Base-by-base conservation (phyloP, 2,113 vertebrate species). In the Heliornis fulica region DNA sequence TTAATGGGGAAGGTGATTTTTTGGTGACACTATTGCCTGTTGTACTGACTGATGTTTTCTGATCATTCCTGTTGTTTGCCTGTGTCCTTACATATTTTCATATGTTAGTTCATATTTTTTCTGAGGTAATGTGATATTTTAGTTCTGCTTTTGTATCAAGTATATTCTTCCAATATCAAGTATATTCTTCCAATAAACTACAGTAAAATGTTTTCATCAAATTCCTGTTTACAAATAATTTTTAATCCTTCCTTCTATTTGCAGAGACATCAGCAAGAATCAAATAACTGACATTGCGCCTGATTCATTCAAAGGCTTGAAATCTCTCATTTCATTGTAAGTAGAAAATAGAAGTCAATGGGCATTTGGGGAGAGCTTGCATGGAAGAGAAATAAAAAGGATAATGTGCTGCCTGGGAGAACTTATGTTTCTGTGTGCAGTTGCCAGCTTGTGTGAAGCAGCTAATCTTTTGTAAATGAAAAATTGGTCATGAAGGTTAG, bases 251-350 rank as follows among this genome's bases (percentile, higher is more conserved):
- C 15, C 28, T 91, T 95, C 28, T 95, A 48, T 97, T 98, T 97
- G 59, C 98, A 99, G 99, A 98, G 99, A 99, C 98, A 98, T 99
- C 97, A 99, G 99, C 97, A 99, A 99, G 98, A 99, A 99, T 98
- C 99, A 99, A 97, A 99, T 99, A 97, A 98, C 99, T 28, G 99
- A 99, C 97, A 98, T 99, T 38, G 99, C 99, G 1, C 98, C 98
- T 8, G 99, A 99, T 83, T 99, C 99, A 46, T 99, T 99, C 98
- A 99, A 98, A 64, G 99, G 99, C 94, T 98, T 99, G 91, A 99
- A 99, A 89, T 99, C 98, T 12, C 99, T 99, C 97, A 99, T 99
- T 29, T 99, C 99, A 5, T 97, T 99, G 99, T 99, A 98, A 99
- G 99, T 99, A 95, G 71, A 93, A 94, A 87, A 59, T 34, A 43